Base-by-base conservation (phyloP, 2,113 vertebrate genomes). In the Nothocercus nigrocapillus region DNA sequence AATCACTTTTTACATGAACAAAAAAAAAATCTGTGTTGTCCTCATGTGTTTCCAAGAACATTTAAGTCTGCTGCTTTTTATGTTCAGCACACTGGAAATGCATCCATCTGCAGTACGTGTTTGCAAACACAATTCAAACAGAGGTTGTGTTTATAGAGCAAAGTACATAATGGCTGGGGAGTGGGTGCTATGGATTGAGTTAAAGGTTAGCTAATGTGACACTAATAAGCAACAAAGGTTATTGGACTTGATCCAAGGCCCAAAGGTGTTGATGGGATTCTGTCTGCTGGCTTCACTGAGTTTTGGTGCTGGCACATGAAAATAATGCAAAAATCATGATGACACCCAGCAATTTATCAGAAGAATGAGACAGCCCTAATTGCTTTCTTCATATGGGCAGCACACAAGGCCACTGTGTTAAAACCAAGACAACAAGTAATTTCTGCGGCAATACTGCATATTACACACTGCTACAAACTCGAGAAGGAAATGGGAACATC, bases 1-100 rank as follows among this genome's bases (percentile, higher is more conserved):
- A 98, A 97, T 97, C 66, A 97, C 97, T 97, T 95, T 97, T 70
- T 36, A 90, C 94, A 73, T 96, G 81, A 97, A 93, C n/a, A 87
- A n/a, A 51, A 42, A 4, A 1, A 10, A 78, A 69, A 47, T 9
- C 18, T 19, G 4, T 24, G n/a, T 40, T 24, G 28, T 53, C 5
- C 38, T 53, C 15, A 1, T 17, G 34, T 8, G 6, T 30, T 81
- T 47, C 42, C 42, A 21, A 40, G 32, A 38, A 11, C 9, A 2
- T 20, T 7, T 2, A 34, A 7, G 34, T 21, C 40, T 6, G 2
- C 13, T 14, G n/a, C 30, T 58, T 20, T 44, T 30, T 25, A 6
- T 3, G 24, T 45, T 24, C 6, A 6, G 18, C 32, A 3, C 7
- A n/a, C 9, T 38, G 62, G 66, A 66, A 58, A 22, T 1, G 10